Percentiles rank a stretch among this genome's conserved stretches.
phyloP scores from a whole-genome alignment of 2,797 vertebrate species.

The Pteropus rufus region DNA sequence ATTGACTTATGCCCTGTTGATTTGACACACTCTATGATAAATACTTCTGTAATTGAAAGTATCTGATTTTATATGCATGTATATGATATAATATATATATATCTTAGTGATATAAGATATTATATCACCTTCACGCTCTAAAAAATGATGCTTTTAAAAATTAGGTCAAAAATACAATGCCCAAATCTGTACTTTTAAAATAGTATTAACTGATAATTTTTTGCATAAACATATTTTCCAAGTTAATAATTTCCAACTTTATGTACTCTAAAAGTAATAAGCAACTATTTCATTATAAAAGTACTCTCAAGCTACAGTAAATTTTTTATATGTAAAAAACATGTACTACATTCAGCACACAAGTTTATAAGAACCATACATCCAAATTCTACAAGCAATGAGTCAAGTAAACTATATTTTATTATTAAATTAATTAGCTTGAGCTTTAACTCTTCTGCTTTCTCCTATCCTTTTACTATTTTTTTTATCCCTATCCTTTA shows the following conservation, averaged over 20 bases:
- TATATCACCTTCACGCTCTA: too few relatives aligned
- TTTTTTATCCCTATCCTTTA: not conserved
- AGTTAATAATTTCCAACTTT: not conserved
- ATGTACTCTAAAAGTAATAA: not conserved
- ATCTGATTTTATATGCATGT: not conserved
- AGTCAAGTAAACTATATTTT: not conserved
- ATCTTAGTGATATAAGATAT: too few relatives aligned
- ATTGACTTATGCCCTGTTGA: not conserved
- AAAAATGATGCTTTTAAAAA: not conserved
- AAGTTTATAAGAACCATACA: not conserved
- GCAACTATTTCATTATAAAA: not conserved
- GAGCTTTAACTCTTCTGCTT: not conserved
- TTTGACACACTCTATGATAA: not conserved
- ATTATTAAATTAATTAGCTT: not conserved
- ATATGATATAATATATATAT: not conserved
- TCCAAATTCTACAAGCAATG: not conserved
- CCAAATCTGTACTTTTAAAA: not conserved
- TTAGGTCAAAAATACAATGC: not conserved
- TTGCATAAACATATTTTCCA: conserved; percentile 26
- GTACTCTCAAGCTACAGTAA: not conserved
- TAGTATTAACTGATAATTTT: not conserved
- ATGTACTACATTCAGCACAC: not conserved
- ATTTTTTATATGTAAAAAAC: not conserved
- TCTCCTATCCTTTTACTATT: not conserved
- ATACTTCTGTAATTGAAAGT: not conserved